phyloP scores from a whole-genome alignment of 92 coral and sea anemone species.

The Porites cylindrica region DNA sequence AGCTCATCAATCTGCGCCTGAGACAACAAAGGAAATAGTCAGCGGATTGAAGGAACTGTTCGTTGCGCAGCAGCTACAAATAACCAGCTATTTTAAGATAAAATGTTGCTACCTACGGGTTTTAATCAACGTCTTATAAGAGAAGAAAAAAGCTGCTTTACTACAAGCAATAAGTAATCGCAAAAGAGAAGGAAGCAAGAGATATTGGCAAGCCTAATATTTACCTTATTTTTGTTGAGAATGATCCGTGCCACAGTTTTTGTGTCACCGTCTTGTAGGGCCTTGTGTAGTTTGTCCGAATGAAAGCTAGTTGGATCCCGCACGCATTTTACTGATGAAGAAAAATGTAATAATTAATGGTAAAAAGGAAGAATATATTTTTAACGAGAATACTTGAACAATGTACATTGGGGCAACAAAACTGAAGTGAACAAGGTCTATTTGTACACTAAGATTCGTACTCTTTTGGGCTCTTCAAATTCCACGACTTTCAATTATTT shows the following conservation, averaged over 20 bases:
- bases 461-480: too few relatives aligned
- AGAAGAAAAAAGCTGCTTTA: too few relatives aligned
- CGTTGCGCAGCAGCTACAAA: too few relatives aligned
- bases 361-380: neutral
- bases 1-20: slow-evolving; percentile 76
- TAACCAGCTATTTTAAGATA: too few relatives aligned
- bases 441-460: too few relatives aligned
- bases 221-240: slow-evolving; percentile 77
- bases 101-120: too few relatives aligned
- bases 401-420: too few relatives aligned
- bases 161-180: neutral
- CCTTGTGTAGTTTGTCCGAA: slow-evolving; percentile 75
- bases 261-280: slow-evolving; percentile 79
- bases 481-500: too few relatives aligned
- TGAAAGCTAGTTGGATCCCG: slow-evolving; percentile 82
- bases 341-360: neutral
- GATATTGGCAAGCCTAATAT: neutral
- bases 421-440: too few relatives aligned
- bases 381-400: neutral
- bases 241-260: slow-evolving; percentile 75
- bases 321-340: slow-evolving; percentile 72
- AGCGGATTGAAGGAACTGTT: neutral
- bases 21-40: neutral
- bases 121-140: too few relatives aligned
- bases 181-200: neutral